Evolutionary conservation across 2,113 vertebrate genomes (phyloP).

Genomic region (Nansenia antarctica): DNA sequence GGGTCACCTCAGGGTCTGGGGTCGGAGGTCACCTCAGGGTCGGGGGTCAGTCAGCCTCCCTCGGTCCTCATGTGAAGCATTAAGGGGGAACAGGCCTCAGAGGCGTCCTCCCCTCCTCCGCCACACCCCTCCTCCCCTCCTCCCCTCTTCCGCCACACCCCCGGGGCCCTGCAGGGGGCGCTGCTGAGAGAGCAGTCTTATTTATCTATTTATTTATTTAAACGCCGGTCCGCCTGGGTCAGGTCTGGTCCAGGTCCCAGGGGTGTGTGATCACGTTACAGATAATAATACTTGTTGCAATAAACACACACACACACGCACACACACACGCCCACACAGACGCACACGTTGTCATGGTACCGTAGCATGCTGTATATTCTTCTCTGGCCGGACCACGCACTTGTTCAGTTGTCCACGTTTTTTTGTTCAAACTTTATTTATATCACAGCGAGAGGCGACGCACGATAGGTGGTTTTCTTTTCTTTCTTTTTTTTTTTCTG

Average conservation of each 20-base stretch:
- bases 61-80: too few relatives aligned
- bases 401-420: not conserved
- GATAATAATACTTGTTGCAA: not conserved
- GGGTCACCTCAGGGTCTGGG: too few relatives aligned
- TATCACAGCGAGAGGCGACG: not conserved
- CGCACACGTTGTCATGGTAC: not conserved
- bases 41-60: too few relatives aligned
- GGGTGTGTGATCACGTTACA: too few relatives aligned
- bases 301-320: not conserved
- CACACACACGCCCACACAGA: not conserved
- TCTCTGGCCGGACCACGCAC: not conserved
- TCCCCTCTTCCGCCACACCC: not conserved
- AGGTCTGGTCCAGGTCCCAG: too few relatives aligned
- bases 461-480: too few relatives aligned
- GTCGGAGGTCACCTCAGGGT: too few relatives aligned
- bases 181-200: slow-evolving; percentile 61
- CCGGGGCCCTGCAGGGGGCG: slow-evolving; percentile 43
- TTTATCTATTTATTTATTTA: slow-evolving; percentile 85
- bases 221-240: slow-evolving; percentile 39
- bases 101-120: not conserved
- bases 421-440: not conserved
- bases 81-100: not conserved
- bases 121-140: too few relatives aligned
- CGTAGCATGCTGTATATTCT: not conserved
- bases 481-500: not conserved